Evolutionary conservation across 2,888 invertebrate species (phyloP).

Genomic region (Amitus sp.): DNA sequence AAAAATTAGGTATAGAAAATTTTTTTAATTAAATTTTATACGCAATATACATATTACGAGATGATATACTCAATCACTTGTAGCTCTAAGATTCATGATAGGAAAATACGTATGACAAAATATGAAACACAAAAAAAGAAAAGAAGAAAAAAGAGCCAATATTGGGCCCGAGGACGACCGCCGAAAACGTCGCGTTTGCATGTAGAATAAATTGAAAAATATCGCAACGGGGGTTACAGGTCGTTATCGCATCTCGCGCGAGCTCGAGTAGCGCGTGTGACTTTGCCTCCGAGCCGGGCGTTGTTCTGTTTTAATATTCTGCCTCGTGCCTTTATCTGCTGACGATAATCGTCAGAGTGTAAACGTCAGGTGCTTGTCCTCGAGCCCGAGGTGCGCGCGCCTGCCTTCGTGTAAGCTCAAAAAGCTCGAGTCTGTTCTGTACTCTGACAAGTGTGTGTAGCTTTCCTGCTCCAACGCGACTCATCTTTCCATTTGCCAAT

Average conservation of each 20-base stretch:
- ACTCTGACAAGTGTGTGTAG: conserved; percentile 54
- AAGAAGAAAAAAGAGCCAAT: conserved; percentile 47
- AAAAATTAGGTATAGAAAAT: conserved; percentile 33
- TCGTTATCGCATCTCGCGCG: conserved; percentile 34
- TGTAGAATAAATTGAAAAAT: conserved; percentile 28
- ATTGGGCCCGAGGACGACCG: conserved; percentile 65
- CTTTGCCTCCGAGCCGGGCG: conserved; percentile 42
- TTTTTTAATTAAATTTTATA: conserved; percentile 48
- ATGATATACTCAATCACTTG: conserved; percentile 34
- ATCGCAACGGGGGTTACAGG: conserved; percentile 16
- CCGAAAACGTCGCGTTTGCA: conserved; percentile 33
- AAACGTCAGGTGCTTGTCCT: conserved; percentile 63
- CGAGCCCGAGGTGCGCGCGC: conserved; percentile 62
- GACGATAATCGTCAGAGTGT: conserved; percentile 52
- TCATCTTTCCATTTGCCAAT: conserved; percentile 17
- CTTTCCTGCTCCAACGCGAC: conserved; percentile 8
- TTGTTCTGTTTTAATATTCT: conserved; percentile 51
- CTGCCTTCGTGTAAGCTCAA: conserved; percentile 56
- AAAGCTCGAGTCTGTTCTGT: conserved; percentile 63
- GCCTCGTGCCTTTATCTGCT: conserved; percentile 39
- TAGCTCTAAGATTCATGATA: conserved; percentile 39
- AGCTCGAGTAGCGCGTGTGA: conserved; percentile 35
- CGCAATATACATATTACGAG: conserved; percentile 50
- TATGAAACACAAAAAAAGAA: conserved; percentile 10
- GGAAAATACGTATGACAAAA: conserved; percentile 19